Conservation (phyloP, 2,113 vertebrate genomes). For the Strix uralensis region DNA sequence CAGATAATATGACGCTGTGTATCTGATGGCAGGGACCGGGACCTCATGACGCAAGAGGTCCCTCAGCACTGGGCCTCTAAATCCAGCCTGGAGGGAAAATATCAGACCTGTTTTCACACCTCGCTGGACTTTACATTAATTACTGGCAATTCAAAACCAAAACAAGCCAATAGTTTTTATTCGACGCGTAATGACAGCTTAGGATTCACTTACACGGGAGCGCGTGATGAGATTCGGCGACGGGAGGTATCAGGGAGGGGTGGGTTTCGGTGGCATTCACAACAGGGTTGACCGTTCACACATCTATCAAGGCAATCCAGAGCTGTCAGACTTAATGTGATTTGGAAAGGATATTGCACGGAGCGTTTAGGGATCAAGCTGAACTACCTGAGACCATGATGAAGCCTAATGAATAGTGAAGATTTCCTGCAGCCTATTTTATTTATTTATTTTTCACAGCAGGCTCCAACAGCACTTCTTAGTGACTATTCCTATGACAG, state of each 20-base stretch:
- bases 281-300: background rate
- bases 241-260: background rate
- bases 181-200: background rate
- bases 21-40: background rate
- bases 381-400: background rate
- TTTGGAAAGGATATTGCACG: background rate
- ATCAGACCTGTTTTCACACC: background rate
- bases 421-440: background rate
- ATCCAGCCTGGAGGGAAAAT: background rate
- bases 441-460: background rate
- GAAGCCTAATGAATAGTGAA: background rate
- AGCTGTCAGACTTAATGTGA: background rate
- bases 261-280: background rate
- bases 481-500: background rate
- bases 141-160: background rate
- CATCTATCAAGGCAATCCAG: background rate
- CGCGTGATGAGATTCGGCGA: accelerated
- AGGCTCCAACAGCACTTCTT: background rate
- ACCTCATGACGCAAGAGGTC: background rate
- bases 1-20: background rate
- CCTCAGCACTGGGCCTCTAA: background rate
- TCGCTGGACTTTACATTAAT: background rate
- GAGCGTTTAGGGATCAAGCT: background rate
- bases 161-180: background rate
- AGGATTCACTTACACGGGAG: background rate